Percentiles rank a stretch among this genome's conserved stretches.
Conservation (phyloP, 2,797 vertebrate species). For the Ctenochaetus hawaiiensis region DNA sequence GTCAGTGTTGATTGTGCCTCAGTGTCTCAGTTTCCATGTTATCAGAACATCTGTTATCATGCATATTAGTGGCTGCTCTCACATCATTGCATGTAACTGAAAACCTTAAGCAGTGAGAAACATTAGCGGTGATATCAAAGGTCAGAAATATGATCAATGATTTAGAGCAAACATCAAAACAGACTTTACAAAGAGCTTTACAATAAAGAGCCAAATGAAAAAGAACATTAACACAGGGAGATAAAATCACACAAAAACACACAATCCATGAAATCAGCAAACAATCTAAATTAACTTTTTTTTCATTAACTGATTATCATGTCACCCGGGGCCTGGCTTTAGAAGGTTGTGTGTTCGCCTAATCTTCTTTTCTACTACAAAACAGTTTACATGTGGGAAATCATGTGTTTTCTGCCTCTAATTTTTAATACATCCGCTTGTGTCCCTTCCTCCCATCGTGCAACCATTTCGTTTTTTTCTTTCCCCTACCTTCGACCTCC, state of each 20-base stretch:
- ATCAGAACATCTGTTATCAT: slow-evolving; percentile 11
- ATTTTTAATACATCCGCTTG: slow-evolving; percentile 6
- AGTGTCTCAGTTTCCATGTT: neutral
- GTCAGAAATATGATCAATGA: neutral
- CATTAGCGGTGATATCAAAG: neutral
- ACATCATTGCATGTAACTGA: too few species aligned
- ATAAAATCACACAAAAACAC: too few species aligned
- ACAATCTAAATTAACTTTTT: neutral
- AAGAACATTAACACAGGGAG: neutral
- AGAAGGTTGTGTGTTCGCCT: too few species aligned
- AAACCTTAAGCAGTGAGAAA: neutral
- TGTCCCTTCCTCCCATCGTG: neutral
- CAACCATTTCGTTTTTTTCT: neutral
- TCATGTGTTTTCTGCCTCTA: neutral
- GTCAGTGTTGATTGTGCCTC: neutral
- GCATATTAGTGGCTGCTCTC: neutral
- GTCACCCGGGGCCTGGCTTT: neutral
- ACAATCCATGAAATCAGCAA: neutral
- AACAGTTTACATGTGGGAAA: neutral
- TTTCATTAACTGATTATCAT: too few species aligned
- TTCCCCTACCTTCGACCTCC: neutral
- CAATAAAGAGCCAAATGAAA: neutral
- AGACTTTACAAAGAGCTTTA: neutral
- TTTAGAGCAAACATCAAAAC: neutral
- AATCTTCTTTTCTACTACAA: neutral